These are phyloP conservation scores for Rhynchotus rufescens DNA, from an alignment of 2,797 vertebrate species.

Conservation along the genomic window DNA sequence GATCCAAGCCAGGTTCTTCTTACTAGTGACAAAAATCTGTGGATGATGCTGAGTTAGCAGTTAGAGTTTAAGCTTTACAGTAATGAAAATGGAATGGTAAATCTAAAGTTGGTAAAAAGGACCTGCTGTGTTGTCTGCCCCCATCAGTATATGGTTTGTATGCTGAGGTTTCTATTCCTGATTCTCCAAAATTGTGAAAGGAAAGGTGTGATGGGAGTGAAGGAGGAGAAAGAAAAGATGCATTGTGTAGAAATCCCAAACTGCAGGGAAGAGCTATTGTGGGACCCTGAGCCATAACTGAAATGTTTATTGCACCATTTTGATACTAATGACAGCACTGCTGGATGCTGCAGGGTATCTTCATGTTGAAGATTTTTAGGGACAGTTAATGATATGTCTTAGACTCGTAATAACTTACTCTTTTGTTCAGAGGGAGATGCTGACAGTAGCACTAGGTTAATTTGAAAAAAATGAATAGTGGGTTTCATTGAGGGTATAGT, in stretches of 20 bases:
- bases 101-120: background rate
- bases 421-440: background rate
- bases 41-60: background rate
- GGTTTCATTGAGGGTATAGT: background rate
- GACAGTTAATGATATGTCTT: background rate
- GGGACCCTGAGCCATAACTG: background rate
- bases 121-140: background rate
- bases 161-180: background rate
- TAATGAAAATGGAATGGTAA: background rate
- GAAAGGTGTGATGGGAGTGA: background rate
- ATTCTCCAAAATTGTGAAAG: background rate
- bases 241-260: background rate
- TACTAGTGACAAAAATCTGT: background rate
- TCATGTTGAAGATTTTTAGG: background rate
- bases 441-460: background rate
- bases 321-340: background rate
- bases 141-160: rapidly evolving
- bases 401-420: background rate
- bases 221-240: background rate
- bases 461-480: background rate
- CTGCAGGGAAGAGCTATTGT: background rate
- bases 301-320: rapidly evolving
- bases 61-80: background rate
- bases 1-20: background rate
- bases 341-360: background rate